Conservation (phyloP, 2,113 vertebrate species). For the Geococcyx californianus region DNA sequence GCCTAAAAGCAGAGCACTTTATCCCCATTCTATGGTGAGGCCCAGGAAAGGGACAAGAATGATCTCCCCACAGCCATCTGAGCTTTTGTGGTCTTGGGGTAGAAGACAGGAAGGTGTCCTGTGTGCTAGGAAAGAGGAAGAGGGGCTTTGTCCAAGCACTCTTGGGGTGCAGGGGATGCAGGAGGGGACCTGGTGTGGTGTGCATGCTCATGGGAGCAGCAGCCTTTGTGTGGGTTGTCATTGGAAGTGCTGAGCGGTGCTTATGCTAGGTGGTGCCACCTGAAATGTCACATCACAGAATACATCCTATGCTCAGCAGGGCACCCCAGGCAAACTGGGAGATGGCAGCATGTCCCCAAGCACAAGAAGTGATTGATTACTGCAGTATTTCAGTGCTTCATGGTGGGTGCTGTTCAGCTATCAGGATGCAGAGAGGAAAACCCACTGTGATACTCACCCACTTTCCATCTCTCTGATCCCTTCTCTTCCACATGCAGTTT, state of each 20-base stretch:
- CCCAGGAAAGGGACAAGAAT: background rate
- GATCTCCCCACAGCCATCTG: background rate
- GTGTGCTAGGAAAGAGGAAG: background rate
- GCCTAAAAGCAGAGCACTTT: background rate
- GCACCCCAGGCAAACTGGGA: background rate
- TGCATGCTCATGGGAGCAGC: background rate
- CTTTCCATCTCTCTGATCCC: background rate
- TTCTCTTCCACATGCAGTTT: background rate
- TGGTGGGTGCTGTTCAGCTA: background rate
- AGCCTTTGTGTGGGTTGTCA: too few relatives aligned
- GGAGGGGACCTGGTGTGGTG: background rate
- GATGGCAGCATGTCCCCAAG: background rate
- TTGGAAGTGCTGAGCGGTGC: background rate
- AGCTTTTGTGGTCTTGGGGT: background rate
- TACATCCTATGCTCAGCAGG: background rate
- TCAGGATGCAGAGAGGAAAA: background rate
- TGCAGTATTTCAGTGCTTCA: background rate
- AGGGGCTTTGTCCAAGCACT: background rate
- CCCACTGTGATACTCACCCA: background rate
- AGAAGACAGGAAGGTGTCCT: background rate
- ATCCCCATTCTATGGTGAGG: constrained; percentile 4
- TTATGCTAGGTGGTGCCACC: background rate
- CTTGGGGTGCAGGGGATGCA: background rate
- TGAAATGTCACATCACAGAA: background rate
- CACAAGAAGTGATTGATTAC: background rate